A percentile compares a stretch with the other conserved stretches of the same genome.
phyloP scores from a whole-genome alignment of 2,797 vertebrate genomes.

The Nannoperca obscura region DNA sequence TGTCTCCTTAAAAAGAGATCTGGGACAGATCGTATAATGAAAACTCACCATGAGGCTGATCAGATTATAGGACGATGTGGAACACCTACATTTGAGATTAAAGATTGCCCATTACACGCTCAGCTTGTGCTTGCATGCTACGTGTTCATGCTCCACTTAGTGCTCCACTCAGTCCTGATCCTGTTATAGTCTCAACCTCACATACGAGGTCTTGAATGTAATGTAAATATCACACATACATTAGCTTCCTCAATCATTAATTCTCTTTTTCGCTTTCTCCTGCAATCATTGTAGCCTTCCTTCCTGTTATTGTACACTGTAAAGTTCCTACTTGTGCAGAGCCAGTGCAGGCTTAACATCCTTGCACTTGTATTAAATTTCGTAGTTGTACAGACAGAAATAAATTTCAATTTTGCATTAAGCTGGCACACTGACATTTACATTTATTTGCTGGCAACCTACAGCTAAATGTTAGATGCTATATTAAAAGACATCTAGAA shows the following conservation, averaged over 20 bases:
- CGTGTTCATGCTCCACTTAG: conserved; percentile 63
- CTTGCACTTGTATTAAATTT: not conserved
- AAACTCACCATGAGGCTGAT: conserved; percentile 77
- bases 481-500: not conserved
- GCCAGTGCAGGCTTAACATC: not conserved
- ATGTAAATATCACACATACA: conserved; percentile 58
- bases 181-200: conserved; percentile 55
- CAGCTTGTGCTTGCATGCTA: conserved; percentile 52
- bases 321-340: not conserved
- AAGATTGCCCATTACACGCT: conserved; percentile 79
- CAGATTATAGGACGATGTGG: conserved; percentile 77
- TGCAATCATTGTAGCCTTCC: not conserved
- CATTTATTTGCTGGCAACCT: conserved; percentile 3
- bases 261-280: not conserved
- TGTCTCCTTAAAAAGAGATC: conserved; percentile 72
- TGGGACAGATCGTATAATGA: conserved; percentile 77
- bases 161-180: conserved; percentile 60
- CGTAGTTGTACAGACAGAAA: not conserved
- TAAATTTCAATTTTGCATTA: not conserved
- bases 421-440: conserved; percentile 4
- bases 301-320: not conserved
- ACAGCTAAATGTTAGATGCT: not conserved
- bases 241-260: conserved; percentile 35
- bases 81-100: conserved; percentile 81
- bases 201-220: conserved; percentile 61